A percentile compares a stretch with the other conserved stretches of the same genome.
phyloP scores from a whole-genome alignment of 2,797 vertebrate genomes.

The Siniperca scherzeri region DNA sequence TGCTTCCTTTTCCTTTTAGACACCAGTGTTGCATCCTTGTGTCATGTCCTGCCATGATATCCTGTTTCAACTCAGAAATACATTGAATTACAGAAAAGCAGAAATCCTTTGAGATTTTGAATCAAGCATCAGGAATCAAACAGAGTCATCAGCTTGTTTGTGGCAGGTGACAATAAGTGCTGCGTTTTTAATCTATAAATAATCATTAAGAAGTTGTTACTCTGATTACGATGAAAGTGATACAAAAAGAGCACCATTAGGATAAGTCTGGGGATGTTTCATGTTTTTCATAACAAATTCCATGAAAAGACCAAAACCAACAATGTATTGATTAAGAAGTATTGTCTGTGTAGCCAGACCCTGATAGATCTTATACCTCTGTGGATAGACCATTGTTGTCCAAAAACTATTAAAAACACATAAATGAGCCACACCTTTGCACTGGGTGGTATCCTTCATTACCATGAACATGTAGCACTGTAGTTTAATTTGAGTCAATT shows the following conservation, averaged over 20 bases:
- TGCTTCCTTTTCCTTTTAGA: slow-evolving; percentile 39
- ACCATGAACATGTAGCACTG: too few species aligned
- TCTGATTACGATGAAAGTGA: neutral
- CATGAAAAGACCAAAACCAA: too few species aligned
- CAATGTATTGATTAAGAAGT: too few species aligned
- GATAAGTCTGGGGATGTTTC: neutral
- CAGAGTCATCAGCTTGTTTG: neutral
- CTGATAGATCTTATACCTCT: too few species aligned
- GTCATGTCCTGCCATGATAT: slow-evolving; percentile 10
- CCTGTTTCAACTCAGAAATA: slow-evolving; percentile 12
- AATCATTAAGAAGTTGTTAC: neutral
- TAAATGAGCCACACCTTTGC: too few species aligned
- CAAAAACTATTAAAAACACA: too few species aligned
- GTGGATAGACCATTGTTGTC: too few species aligned
- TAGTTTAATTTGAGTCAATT: too few species aligned
- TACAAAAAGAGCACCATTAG: neutral
- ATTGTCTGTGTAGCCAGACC: too few species aligned
- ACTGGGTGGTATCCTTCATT: too few species aligned
- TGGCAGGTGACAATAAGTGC: neutral
- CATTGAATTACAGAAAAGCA: neutral
- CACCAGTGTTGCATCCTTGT: slow-evolving; percentile 29
- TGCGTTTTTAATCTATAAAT: too few species aligned
- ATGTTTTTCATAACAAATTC: neutral
- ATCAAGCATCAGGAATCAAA: neutral
- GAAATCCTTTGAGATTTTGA: neutral